phyloP scores from a whole-genome alignment of 2,113 vertebrate genomes.

The Miniopterus natalensis region DNA sequence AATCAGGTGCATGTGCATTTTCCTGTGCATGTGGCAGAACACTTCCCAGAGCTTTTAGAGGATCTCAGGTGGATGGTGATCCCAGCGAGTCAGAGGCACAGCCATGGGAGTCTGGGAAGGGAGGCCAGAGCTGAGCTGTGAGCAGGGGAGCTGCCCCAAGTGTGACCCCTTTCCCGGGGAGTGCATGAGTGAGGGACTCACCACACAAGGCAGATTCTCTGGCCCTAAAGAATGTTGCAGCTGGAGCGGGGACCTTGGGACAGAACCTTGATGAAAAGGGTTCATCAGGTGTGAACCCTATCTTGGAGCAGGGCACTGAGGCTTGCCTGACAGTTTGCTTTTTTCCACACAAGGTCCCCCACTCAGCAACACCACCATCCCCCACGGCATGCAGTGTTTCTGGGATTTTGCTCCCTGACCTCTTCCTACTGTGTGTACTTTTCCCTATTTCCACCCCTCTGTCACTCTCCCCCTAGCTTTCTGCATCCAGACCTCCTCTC shows the following conservation, averaged over 20 bases:
- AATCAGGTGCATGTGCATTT: accelerated
- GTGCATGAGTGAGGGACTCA: neutral
- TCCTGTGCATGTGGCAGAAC: neutral
- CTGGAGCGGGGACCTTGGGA: neutral
- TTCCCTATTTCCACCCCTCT: neutral
- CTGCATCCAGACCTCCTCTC: neutral
- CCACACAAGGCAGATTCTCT: neutral
- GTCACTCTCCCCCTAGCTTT: accelerated
- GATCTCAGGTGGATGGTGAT: neutral
- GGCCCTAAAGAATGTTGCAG: neutral
- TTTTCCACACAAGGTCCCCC: neutral
- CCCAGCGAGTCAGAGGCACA: neutral
- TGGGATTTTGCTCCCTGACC: neutral
- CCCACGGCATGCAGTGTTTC: accelerated
- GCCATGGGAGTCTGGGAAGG: neutral
- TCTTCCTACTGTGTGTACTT: accelerated
- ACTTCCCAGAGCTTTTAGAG: accelerated
- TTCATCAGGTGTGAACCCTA: accelerated
- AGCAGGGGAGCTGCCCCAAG: neutral
- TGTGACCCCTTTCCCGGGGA: too few species aligned
- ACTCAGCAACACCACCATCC: accelerated
- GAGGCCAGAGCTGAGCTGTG: neutral
- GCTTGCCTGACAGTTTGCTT: neutral
- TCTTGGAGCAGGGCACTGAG: neutral
- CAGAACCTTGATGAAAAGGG: too few species aligned